Percentiles rank a stretch among this genome's conserved stretches.
phyloP scores from a whole-genome alignment of 1,140 invertebrate genomes.

The Archivesica marissinica region DNA sequence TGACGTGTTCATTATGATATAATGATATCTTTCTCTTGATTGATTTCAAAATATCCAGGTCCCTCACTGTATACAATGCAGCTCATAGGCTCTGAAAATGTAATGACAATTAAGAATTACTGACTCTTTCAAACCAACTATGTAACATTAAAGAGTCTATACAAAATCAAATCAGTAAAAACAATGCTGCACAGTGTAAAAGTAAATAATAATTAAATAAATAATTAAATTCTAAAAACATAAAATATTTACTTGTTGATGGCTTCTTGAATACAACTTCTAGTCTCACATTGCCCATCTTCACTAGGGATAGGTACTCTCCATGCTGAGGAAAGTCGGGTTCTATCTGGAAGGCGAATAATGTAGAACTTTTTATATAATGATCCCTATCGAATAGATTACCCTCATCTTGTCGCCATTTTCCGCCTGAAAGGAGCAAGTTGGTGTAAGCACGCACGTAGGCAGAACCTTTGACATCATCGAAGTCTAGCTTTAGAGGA shows the following conservation, averaged over 20 bases:
- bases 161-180: neutral
- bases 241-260: neutral
- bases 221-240: conserved; percentile 14
- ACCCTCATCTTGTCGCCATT: conserved; percentile 46
- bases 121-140: too few relatives aligned
- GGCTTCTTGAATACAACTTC: conserved; percentile 32
- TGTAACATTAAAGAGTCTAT: too few relatives aligned
- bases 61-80: too few relatives aligned
- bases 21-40: too few relatives aligned
- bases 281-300: conserved; percentile 35
- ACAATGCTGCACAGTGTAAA: neutral
- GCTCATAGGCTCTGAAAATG: too few relatives aligned
- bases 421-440: conserved; percentile 24
- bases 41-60: too few relatives aligned
- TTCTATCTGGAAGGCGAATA: conserved; percentile 58
- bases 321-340: conserved; percentile 44
- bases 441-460: conserved; percentile 28
- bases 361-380: conserved; percentile 24
- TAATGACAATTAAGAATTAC: too few relatives aligned
- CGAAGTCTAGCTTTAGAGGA: conserved; percentile 56
- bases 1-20: too few relatives aligned
- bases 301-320: conserved; percentile 25
- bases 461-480: conserved; percentile 1
- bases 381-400: conserved; percentile 33
- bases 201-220: neutral